Conservation (phyloP, 2,113 vertebrate species). For the Canis aureus region DNA sequence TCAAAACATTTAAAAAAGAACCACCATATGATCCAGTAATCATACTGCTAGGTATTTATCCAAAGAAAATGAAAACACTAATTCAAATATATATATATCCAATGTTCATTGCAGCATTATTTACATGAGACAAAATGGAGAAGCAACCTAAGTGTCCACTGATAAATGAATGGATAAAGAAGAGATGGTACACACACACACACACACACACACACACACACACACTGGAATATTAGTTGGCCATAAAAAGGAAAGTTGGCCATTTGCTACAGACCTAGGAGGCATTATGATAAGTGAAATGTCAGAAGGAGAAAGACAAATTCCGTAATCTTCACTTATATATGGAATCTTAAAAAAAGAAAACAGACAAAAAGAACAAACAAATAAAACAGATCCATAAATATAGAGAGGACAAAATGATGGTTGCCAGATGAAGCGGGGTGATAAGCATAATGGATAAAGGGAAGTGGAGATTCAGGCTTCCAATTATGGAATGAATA, state of each 20-base stretch:
- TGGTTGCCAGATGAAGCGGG: background rate
- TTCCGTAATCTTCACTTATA: background rate
- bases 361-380: background rate
- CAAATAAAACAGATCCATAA: background rate
- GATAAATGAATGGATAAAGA: background rate
- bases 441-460: background rate
- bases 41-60: background rate
- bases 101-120: background rate
- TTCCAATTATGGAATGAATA: background rate
- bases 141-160: background rate
- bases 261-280: background rate
- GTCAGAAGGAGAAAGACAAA: background rate
- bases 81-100: background rate
- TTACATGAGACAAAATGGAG: background rate
- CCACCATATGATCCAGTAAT: background rate
- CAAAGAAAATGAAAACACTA: background rate
- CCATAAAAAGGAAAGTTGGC: background rate
- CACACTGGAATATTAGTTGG: background rate
- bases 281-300: background rate
- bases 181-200: background rate
- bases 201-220: background rate
- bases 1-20: background rate
- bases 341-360: background rate
- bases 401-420: background rate
- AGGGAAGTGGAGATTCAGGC: background rate